These are phyloP conservation scores for Neodiprion lecontei DNA, from an alignment of 1,140 invertebrate genomes.

Conservation along the genomic window DNA sequence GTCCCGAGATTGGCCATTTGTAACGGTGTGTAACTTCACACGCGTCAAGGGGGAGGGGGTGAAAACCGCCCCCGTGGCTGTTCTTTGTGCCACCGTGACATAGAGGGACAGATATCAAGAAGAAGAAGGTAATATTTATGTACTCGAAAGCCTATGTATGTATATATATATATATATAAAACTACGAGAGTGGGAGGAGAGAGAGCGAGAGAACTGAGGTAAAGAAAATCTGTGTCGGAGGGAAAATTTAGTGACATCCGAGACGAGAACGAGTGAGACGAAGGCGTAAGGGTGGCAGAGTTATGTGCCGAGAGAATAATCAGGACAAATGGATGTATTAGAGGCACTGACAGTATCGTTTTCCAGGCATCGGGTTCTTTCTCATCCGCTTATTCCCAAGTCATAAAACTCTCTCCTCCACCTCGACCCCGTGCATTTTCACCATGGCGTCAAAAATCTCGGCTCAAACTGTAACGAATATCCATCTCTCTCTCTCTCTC, in stretches of 20 bases:
- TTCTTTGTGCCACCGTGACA: neutral
- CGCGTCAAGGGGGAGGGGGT: neutral
- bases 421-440: too few relatives aligned
- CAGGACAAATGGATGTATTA: conserved; percentile 5
- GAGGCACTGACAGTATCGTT: neutral
- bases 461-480: too few relatives aligned
- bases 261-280: neutral
- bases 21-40: neutral
- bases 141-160: neutral
- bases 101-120: neutral
- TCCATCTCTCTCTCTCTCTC: too few relatives aligned
- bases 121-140: conserved; percentile 1
- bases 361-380: neutral
- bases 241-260: neutral
- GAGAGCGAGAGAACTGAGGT: too few relatives aligned
- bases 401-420: neutral
- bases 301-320: conserved; percentile 1
- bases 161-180: neutral
- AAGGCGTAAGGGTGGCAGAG: neutral
- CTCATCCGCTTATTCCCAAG: conserved; percentile 1
- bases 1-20: neutral
- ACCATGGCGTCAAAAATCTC: too few relatives aligned
- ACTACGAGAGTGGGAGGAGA: neutral
- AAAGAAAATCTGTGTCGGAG: neutral
- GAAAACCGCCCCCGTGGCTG: neutral